A percentile compares a stretch with the other conserved stretches of the same genome.
phyloP scores from a whole-genome alignment of 1,140 invertebrate species.

The silkworm (Bombyx mori) region DNA sequence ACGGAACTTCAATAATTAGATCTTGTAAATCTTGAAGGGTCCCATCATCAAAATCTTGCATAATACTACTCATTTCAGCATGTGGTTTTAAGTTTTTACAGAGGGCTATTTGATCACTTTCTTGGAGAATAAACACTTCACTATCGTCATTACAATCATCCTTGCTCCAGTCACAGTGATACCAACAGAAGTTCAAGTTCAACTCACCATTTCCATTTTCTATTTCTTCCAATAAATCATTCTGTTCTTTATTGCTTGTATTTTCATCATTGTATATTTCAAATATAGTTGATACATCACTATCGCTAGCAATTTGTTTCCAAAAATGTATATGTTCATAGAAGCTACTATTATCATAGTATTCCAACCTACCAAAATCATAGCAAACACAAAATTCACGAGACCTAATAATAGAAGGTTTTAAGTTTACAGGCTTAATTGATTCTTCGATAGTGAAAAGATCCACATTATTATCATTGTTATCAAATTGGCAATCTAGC shows the following conservation, averaged over 20 bases:
- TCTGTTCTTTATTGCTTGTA: neutral
- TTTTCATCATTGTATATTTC: constrained; percentile 32
- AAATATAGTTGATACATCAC: constrained; percentile 25
- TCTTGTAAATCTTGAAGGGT: neutral
- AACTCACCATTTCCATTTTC: no score
- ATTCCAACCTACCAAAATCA: constrained; percentile 42
- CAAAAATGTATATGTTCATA: constrained; percentile 53
- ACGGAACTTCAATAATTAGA: neutral
- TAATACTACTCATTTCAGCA: no score
- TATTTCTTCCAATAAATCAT: no score
- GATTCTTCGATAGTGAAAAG: neutral
- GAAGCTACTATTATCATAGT: constrained; percentile 18
- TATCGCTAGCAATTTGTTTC: constrained; percentile 12
- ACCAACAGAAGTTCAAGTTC: no score
- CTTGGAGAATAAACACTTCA: constrained; percentile 1
- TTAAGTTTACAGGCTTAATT: constrained; percentile 10
- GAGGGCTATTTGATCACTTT: neutral
- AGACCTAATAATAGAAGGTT: constrained; percentile 4
- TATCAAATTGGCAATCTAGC: no score
- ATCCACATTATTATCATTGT: no score
- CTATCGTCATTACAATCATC: neutral
- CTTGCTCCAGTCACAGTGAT: neutral
- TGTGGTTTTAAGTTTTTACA: no score
- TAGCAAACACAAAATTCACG: constrained; percentile 42
- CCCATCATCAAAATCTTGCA: no score